Evolutionary conservation across 2,888 invertebrate genomes (phyloP), one percentile per base, ranked within the genome.

Genomic region (Erebia ligea): DNA sequence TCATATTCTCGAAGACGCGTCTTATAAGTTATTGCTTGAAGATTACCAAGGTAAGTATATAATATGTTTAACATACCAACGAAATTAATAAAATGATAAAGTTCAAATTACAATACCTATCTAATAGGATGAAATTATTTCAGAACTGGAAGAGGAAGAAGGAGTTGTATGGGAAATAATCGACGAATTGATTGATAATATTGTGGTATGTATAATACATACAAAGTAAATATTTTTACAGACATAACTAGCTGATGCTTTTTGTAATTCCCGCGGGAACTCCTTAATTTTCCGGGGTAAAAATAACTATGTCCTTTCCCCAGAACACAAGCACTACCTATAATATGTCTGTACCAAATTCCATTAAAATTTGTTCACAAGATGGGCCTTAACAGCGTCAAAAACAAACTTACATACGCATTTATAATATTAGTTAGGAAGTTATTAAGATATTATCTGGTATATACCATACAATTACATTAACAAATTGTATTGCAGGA

Each of bases 141-240:
- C 68, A 92, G 92, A 92, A 64, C 78, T 93, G 57, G 89, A 92
- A 76, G 87, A 90, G 73, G 80, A 87, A 80, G 89, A 87, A 77
- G 91, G 91, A 0, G 89, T 88, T 0, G 85, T 86, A 8, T 82
- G 90, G 75, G 89, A 90, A 80, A 77, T 88, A 67, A 74, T 92
- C 63, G 91, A 92, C 70, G 81, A 84, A 15, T 69, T 92, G 63
- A 42, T 92, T 19, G 79, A 88, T 45, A 80, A 77, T 64, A 85
- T 87, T 62, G 50, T 84, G 82, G 92, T 92, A 81, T 85, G 76
- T 76, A 15, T 54, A 54, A 5, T 4, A 15, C 25, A 8, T 6
- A 5, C 2, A 0, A 10, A 21, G 13, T 58, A 40, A 10, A 17
- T 58, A n/a, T 52, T 17, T 52, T 17, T 52, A 52, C 17, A 52